phyloP scores from a whole-genome alignment of 2,888 invertebrate genomes.

The Saturnia japonica region DNA sequence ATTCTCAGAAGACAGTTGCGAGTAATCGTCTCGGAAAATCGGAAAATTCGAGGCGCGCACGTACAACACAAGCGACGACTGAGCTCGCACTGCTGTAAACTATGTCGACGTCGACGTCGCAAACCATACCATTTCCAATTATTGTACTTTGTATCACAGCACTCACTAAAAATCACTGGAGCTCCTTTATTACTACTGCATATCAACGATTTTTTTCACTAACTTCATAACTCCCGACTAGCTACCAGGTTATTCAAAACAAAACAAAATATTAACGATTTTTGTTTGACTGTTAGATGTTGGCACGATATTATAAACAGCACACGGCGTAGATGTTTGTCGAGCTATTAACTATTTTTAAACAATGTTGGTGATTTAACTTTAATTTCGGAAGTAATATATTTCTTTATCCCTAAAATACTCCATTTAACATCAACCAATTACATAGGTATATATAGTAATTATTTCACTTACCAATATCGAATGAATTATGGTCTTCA shows the following conservation, averaged over 20 bases:
- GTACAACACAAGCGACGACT: slow-evolving; percentile 26
- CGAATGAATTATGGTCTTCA: not conserved
- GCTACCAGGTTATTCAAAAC: not conserved
- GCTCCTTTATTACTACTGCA: slow-evolving; percentile 10
- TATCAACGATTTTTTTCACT: not conserved
- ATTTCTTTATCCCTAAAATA: not conserved
- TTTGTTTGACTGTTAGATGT: not conserved
- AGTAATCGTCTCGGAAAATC: slow-evolving; percentile 29
- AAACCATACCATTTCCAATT: slow-evolving; percentile 1
- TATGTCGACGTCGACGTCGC: slow-evolving; percentile 17
- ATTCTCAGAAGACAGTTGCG: not conserved
- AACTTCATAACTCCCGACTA: not conserved
- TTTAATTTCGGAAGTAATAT: slow-evolving; percentile 4
- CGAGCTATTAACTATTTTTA: slow-evolving; percentile 11
- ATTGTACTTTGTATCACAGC: not conserved
- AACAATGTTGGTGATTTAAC: not conserved
- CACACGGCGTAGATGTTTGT: slow-evolving; percentile 5
- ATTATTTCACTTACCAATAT: not conserved
- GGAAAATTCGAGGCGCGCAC: slow-evolving; percentile 27
- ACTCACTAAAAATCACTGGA: slow-evolving; percentile 11
- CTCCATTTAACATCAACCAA: not conserved
- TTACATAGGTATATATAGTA: not conserved
- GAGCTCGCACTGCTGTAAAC: slow-evolving; percentile 30
- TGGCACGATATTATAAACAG: slow-evolving; percentile 1
- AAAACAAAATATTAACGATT: not conserved